These are phyloP conservation scores for Rhyacichthys aspro DNA, from an alignment of 2,797 vertebrate genomes.

Conservation along the genomic window DNA sequence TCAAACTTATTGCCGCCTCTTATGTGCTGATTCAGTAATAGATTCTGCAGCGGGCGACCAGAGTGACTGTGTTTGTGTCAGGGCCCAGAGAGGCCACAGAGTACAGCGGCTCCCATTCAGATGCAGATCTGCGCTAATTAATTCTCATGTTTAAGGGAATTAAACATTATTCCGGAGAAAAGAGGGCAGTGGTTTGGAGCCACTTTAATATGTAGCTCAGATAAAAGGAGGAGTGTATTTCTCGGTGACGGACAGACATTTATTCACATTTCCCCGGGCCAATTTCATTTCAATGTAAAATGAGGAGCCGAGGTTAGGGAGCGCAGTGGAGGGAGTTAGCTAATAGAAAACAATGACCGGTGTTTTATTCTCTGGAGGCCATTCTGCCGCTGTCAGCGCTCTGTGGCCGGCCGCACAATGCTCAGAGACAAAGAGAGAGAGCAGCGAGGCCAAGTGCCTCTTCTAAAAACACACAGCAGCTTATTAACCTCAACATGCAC, in stretches of 20 bases:
- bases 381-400: slow-evolving; percentile 75
- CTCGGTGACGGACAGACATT: slow-evolving; percentile 66
- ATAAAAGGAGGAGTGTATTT: slow-evolving; percentile 73
- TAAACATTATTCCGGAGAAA: slow-evolving; percentile 77
- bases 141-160: slow-evolving; percentile 82
- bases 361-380: slow-evolving; percentile 71
- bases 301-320: slow-evolving; percentile 60
- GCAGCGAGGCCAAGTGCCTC: slow-evolving; percentile 71
- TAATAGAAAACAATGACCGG: slow-evolving; percentile 82
- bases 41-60: not conserved
- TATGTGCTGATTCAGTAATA: slow-evolving; percentile 43
- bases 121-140: slow-evolving; percentile 84
- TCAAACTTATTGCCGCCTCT: not conserved
- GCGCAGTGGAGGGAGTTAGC: slow-evolving; percentile 56
- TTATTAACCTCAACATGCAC: slow-evolving; percentile 75
- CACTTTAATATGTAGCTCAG: slow-evolving; percentile 75
- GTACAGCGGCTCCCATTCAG: slow-evolving; percentile 72
- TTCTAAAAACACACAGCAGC: slow-evolving; percentile 70
- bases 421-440: slow-evolving; percentile 71
- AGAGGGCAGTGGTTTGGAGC: slow-evolving; percentile 51
- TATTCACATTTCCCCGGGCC: slow-evolving; percentile 63
- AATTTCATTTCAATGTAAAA: slow-evolving; percentile 80
- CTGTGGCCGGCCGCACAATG: slow-evolving; percentile 46
- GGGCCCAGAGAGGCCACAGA: slow-evolving; percentile 22
- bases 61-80: slow-evolving; percentile 35